Evolutionary conservation across 2,113 vertebrate genomes (phyloP).

Genomic region (Eulemur macaco): DNA sequence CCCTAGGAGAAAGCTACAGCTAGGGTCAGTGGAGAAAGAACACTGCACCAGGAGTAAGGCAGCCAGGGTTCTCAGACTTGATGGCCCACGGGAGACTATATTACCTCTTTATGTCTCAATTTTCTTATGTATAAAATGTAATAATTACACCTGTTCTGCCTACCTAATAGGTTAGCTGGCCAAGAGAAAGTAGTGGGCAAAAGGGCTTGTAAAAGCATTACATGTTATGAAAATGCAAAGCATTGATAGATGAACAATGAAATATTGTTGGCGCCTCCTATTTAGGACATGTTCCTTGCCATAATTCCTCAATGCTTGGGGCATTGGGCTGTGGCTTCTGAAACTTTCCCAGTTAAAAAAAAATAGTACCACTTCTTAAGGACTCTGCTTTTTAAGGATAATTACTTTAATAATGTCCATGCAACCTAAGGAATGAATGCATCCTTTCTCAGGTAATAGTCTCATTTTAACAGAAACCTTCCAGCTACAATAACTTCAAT

Average conservation of each 20-base stretch:
- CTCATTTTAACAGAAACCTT: background rate
- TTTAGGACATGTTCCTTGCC: background rate
- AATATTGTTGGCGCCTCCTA: background rate
- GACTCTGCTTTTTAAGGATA: background rate
- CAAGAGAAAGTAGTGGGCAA: background rate
- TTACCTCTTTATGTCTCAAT: background rate
- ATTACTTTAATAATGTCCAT: background rate
- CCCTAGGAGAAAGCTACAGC: background rate
- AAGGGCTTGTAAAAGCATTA: background rate
- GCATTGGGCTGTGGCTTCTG: background rate
- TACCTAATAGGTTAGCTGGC: background rate
- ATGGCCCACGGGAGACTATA: background rate
- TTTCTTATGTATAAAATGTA: background rate
- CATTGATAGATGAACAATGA: background rate
- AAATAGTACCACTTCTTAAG: background rate
- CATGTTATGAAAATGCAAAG: background rate
- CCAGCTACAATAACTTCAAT: background rate
- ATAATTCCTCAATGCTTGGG: background rate
- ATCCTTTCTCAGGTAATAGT: background rate
- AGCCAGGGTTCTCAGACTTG: background rate
- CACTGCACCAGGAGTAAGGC: background rate
- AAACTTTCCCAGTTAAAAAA: background rate
- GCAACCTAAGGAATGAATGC: background rate
- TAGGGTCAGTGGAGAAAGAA: background rate
- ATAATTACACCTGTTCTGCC: background rate